These are phyloP conservation scores for Bombus confusus DNA, from an alignment of 1,140 invertebrate species.

Conservation along the genomic window DNA sequence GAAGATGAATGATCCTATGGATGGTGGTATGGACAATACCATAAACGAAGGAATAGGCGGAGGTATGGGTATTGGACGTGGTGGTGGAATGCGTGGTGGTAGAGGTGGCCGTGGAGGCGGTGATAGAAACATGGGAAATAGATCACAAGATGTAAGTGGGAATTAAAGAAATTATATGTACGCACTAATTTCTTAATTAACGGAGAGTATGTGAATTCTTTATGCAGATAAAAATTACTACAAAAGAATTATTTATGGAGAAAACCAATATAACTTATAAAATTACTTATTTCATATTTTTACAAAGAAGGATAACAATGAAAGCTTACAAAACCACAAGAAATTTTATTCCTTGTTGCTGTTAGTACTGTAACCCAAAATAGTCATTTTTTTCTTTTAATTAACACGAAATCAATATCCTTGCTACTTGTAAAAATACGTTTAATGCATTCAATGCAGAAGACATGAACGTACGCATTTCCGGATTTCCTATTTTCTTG, in stretches of 20 bases:
- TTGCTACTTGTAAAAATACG: background rate
- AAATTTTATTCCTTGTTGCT: background rate
- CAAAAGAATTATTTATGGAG: too few species aligned
- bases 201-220: background rate
- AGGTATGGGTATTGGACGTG: constrained; percentile 73
- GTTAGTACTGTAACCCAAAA: background rate
- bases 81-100: constrained; percentile 71
- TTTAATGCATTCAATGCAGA: too few species aligned
- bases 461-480: too few species aligned
- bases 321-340: background rate
- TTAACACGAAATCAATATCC: background rate
- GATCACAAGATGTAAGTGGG: constrained; percentile 78
- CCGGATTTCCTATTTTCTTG: too few species aligned
- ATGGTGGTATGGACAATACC: constrained; percentile 71
- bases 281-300: background rate
- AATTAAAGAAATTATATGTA: constrained; percentile 17
- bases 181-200: background rate
- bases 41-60: constrained; percentile 59
- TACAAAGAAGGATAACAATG: background rate
- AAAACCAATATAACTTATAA: background rate
- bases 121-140: constrained; percentile 72
- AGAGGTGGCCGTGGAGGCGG: constrained; percentile 74
- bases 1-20: constrained; percentile 79
- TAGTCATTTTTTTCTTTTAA: background rate
- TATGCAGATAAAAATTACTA: background rate